Evolutionary conservation across 1,140 invertebrate genomes (phyloP).

Genomic region (silkworm (Bombyx mori)): ASM3026992v2 NC_085123.1:12857001-12857500

Average conservation of each 20-base stretch:
- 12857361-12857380: constrained; percentile 62
- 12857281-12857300: constrained; percentile 46
- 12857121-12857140: constrained; percentile 9
- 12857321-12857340: constrained; percentile 58
- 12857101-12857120: neutral
- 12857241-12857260: constrained; percentile 57
- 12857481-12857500: too few species aligned
- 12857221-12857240: constrained; percentile 32
- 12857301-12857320: constrained; percentile 40
- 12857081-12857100: constrained; percentile 3
- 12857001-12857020: too few species aligned
- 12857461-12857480: too few species aligned
- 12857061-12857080: constrained; percentile 1
- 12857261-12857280: constrained; percentile 62
- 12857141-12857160: constrained; percentile 6
- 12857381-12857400: constrained; percentile 65
- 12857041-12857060: too few species aligned
- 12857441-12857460: too few species aligned
- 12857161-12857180: constrained; percentile 4
- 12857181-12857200: constrained; percentile 18
- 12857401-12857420: constrained; percentile 20
- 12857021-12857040: too few species aligned
- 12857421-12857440: too few species aligned
- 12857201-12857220: constrained; percentile 12
- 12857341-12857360: constrained; percentile 53